Conservation (phyloP, 2,113 vertebrate species). For the Ctenodactylus gundi region DNA sequence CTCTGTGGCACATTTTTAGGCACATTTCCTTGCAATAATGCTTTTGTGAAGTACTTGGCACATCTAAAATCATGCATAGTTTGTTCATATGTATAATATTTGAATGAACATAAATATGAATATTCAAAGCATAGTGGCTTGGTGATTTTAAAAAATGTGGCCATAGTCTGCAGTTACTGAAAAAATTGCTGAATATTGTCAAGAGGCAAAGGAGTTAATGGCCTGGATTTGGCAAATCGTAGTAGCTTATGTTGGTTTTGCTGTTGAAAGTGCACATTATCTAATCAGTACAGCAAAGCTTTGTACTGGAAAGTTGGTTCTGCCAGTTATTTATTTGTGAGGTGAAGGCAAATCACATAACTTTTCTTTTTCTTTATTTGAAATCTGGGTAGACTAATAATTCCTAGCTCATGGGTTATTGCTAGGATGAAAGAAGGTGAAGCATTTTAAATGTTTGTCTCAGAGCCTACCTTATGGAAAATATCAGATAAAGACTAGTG, state of each 20-base stretch:
- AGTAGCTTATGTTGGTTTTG: background rate
- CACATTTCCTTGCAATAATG: background rate
- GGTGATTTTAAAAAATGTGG: background rate
- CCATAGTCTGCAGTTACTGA: background rate
- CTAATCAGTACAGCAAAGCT: too few species aligned
- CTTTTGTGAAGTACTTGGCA: background rate
- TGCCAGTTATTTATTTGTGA: background rate
- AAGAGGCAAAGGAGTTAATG: too few species aligned
- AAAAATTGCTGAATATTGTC: background rate
- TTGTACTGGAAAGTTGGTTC: background rate
- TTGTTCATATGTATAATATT: background rate
- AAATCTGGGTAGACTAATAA: background rate
- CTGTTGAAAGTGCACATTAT: background rate
- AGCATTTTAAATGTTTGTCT: conserved; percentile 2
- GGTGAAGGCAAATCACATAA: background rate
- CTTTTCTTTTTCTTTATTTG: background rate
- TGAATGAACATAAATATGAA: background rate
- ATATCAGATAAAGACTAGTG: background rate
- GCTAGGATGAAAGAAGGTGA: background rate
- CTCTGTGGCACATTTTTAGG: background rate
- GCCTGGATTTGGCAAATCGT: background rate
- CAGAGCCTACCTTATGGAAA: background rate
- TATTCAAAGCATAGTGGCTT: background rate
- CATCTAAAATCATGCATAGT: background rate
- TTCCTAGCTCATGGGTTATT: background rate